phyloP scores from a whole-genome alignment of 2,888 invertebrate species.

The Erebia palarica region DNA sequence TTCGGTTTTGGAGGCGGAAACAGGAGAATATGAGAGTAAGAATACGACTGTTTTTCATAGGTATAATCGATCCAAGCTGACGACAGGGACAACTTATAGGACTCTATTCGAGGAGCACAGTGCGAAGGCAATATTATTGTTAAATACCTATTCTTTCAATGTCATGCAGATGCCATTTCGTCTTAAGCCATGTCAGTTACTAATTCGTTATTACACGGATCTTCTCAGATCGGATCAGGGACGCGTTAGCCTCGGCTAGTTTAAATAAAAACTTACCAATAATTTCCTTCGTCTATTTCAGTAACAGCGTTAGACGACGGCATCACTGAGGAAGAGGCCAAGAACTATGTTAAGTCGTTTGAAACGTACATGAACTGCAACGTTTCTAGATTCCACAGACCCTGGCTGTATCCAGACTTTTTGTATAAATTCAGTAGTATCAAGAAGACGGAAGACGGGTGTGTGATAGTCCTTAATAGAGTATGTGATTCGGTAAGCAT shows the following conservation, averaged over 20 bases:
- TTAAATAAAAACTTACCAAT: not conserved
- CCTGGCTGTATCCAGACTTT: constrained; percentile 49
- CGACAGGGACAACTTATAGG: no score
- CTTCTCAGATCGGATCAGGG: no score
- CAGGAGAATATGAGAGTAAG: no score
- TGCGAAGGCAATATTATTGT: no score
- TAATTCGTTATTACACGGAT: constrained; percentile 11
- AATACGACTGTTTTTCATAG: no score
- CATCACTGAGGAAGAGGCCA: constrained; percentile 38
- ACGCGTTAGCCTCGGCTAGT: no score
- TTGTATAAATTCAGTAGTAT: constrained; percentile 37
- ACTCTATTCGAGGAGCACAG: no score
- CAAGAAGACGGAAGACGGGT: constrained; percentile 45
- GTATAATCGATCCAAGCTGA: no score
- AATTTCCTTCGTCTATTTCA: constrained; percentile 22
- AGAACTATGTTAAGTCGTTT: constrained; percentile 46
- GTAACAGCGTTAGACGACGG: constrained; percentile 48
- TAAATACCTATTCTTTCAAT: no score
- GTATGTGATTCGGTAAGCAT: constrained; percentile 47
- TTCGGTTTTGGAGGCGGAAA: no score
- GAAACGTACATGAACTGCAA: constrained; percentile 44
- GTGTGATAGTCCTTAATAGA: constrained; percentile 43
- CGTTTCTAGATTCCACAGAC: constrained; percentile 44
- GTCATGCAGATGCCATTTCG: no score
- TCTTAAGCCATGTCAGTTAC: no score